A percentile compares a stretch with the other conserved stretches of the same genome.
phyloP scores from a whole-genome alignment of 2,797 vertebrate species.

The Gymnopithys bicolor region DNA sequence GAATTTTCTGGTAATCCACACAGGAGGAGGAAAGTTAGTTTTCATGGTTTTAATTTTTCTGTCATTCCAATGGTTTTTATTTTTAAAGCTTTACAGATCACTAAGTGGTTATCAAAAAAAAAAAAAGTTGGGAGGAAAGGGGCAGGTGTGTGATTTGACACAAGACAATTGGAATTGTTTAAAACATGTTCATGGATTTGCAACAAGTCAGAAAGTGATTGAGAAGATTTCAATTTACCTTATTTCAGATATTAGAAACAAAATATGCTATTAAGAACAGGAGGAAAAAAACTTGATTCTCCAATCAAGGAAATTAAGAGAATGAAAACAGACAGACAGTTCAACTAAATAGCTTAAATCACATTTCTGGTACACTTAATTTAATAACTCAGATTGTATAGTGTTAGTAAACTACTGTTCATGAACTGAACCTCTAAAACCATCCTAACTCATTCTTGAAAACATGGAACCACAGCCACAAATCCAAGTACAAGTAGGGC shows the following conservation, averaged over 20 bases:
- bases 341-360: neutral
- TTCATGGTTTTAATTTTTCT: neutral
- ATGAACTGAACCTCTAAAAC: neutral
- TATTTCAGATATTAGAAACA: neutral
- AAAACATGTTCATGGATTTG: too few relatives aligned
- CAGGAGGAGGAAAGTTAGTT: neutral
- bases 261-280: neutral
- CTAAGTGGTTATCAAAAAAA: neutral
- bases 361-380: neutral
- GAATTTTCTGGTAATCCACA: neutral
- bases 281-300: neutral
- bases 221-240: neutral
- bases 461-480: neutral
- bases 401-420: neutral
- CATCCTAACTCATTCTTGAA: neutral
- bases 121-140: fast-evolving
- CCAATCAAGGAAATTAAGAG: neutral
- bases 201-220: neutral
- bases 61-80: neutral
- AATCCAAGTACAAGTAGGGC: neutral
- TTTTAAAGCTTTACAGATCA: neutral
- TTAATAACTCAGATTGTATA: neutral
- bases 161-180: neutral
- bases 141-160: neutral
- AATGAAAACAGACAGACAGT: neutral